phyloP scores from a whole-genome alignment of 2,113 vertebrate species.

The Choloepus hoffmanni region DNA sequence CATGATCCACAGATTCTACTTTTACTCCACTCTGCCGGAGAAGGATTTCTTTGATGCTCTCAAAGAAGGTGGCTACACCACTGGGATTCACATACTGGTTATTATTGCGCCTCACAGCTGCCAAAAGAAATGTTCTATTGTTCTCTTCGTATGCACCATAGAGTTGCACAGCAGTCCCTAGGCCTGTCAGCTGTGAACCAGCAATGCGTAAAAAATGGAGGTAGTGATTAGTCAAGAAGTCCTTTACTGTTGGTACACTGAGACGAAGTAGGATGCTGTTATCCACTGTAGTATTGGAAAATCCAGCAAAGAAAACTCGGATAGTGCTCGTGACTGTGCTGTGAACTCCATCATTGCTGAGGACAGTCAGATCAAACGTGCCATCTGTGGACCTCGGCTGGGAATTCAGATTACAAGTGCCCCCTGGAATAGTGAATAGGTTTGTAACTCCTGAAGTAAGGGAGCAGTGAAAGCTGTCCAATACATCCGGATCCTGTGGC shows the following conservation, averaged over 20 bases:
- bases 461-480: constrained; percentile 95
- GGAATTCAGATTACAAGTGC: constrained; percentile 93
- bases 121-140: constrained; percentile 95
- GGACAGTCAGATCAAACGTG: constrained; percentile 92
- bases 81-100: constrained; percentile 96
- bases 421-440: constrained; percentile 93
- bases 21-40: constrained; percentile 94
- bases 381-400: constrained; percentile 94
- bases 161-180: constrained; percentile 94
- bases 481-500: constrained; percentile 95
- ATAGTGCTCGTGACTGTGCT: constrained; percentile 91
- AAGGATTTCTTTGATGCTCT: constrained; percentile 96
- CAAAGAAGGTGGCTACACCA: constrained; percentile 97
- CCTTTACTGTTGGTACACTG: constrained; percentile 86
- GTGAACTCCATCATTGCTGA: constrained; percentile 94
- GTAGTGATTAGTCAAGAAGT: constrained; percentile 96
- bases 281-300: constrained; percentile 94
- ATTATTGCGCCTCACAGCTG: constrained; percentile 90
- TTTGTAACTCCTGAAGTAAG: constrained; percentile 92
- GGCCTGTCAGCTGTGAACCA: constrained; percentile 93
- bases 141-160: constrained; percentile 92
- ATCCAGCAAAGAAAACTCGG: constrained; percentile 92
- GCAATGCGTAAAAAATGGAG: constrained; percentile 95
- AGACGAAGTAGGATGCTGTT: constrained; percentile 96
- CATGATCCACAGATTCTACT: constrained; percentile 95